These are phyloP conservation scores for Drosophila nigricruria DNA, from an alignment of 2,888 invertebrate genomes.

Conservation along the genomic window DNA sequence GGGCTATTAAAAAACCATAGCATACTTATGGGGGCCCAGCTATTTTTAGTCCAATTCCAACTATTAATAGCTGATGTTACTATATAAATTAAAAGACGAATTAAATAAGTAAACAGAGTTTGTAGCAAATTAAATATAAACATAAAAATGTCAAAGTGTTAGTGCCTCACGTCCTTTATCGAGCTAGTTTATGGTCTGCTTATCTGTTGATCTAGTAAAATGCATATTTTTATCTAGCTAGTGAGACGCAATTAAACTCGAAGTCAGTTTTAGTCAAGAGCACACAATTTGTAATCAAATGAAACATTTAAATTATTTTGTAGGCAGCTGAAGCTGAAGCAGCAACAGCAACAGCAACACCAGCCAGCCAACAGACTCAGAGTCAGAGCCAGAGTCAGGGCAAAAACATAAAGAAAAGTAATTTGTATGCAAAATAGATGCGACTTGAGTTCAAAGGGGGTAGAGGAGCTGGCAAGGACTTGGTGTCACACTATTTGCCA, in stretches of 20 bases:
- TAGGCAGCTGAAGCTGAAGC: constrained; percentile 45
- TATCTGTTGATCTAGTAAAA: constrained; percentile 30
- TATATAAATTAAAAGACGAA: too few species aligned
- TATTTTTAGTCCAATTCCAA: background rate
- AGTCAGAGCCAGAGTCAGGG: constrained; percentile 10
- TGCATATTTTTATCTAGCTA: constrained; percentile 13
- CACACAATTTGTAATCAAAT: constrained; percentile 73
- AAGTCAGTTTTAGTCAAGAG: constrained; percentile 31
- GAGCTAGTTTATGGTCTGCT: background rate
- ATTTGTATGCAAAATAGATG: constrained; percentile 79
- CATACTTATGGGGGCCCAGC: constrained; percentile 3
- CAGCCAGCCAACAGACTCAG: constrained; percentile 1
- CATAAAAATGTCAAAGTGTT: constrained; percentile 18
- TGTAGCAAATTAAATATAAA: background rate
- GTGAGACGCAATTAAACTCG: constrained; percentile 47
- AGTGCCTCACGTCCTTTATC: background rate
- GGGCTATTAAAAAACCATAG: constrained; percentile 14
- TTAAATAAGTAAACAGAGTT: background rate
- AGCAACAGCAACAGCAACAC: background rate
- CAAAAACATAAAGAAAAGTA: constrained; percentile 78
- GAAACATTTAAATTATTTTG: constrained; percentile 80
- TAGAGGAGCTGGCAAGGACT: background rate
- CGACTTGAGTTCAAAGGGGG: constrained; percentile 8
- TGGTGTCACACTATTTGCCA: constrained; percentile 58
- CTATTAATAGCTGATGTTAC: too few species aligned